Evolutionary conservation across 2,797 vertebrate species (phyloP).

Genomic region (Tachyglossus aculeatus): DNA sequence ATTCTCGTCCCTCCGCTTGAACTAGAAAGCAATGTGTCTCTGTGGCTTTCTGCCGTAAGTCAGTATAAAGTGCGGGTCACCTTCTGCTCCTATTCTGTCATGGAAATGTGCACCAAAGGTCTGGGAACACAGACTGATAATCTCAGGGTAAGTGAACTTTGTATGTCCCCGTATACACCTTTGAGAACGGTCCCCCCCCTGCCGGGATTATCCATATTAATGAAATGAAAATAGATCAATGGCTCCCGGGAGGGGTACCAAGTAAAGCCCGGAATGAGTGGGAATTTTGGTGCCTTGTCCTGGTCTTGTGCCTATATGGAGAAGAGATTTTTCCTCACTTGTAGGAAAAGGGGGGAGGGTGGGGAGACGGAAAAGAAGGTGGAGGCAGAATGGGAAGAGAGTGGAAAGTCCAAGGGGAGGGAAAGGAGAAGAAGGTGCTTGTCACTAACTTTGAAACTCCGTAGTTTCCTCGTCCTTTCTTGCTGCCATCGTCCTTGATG

Average conservation of each 20-base stretch:
- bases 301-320: too few species aligned
- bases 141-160: constrained; percentile 85
- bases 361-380: too few species aligned
- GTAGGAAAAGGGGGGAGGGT: too few species aligned
- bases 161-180: too few species aligned
- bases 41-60: constrained; percentile 94
- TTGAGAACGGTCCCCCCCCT: too few species aligned
- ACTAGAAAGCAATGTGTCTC: constrained; percentile 90
- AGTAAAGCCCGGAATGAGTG: too few species aligned
- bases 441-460: not conserved
- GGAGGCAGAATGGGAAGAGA: too few species aligned
- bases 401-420: too few species aligned
- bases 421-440: not conserved
- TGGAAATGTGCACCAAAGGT: constrained; percentile 98
- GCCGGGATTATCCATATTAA: too few species aligned
- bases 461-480: too few species aligned
- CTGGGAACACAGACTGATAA: constrained; percentile 88
- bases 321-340: too few species aligned
- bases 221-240: not conserved
- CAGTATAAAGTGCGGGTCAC: constrained; percentile 95
- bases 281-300: too few species aligned
- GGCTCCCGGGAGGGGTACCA: not conserved
- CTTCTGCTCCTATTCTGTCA: constrained; percentile 97
- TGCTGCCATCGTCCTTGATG: not conserved
- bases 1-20: constrained; percentile 94